Evolutionary conservation across 1,140 invertebrate genomes (phyloP), one percentile per base, ranked within the genome.

Genomic region (Conus ventricosus): DNA sequence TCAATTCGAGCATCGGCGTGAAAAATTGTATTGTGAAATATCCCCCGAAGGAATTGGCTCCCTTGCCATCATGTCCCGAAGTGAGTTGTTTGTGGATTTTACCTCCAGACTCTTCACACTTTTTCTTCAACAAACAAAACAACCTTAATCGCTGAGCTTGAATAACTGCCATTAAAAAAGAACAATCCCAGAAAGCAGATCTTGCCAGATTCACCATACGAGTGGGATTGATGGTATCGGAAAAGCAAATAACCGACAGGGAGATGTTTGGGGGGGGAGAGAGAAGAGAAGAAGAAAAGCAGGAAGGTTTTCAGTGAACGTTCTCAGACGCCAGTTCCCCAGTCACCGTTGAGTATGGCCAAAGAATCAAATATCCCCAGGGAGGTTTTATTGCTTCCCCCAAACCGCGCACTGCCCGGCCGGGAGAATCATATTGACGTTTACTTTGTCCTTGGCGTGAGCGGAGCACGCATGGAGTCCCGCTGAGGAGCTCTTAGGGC

Each of bases 341-440:
- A 54, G 80, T 81, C 10, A 81, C 80, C 15, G 17, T 81, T 20
- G 80, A 81, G 80, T 54, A 23, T 54, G 27, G 51, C 39, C 51
- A 8, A 51, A 53, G 80, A 81, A 53, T 81, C 80, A 81, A 54
- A 54, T 81, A 54, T 54, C 80, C 27, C 39, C 2, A 1, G 39
- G 51, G 51, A 54, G 39, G 27, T 39, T 81, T 81, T 54, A 81
- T 81, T 81, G 80, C 80, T 54, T n/a, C n/a, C 80, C 13, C 27
- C 27, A 81, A 78, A 81, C 5, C 17, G 80, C 80, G 17, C 80
- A 81, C 10, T 81, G 11, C 17, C 13, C 55, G 27, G 27, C 23
- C 11, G 8, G 6, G 17, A 81, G 80, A 81, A 81, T 53, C 51
- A 81, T 81, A 54, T 81, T 81, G 80, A 54, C 80, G 80, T 81